A percentile compares a stretch with the other conserved stretches of the same genome.
phyloP scores from a whole-genome alignment of 2,888 invertebrate genomes.

The Archips crataeganus region DNA sequence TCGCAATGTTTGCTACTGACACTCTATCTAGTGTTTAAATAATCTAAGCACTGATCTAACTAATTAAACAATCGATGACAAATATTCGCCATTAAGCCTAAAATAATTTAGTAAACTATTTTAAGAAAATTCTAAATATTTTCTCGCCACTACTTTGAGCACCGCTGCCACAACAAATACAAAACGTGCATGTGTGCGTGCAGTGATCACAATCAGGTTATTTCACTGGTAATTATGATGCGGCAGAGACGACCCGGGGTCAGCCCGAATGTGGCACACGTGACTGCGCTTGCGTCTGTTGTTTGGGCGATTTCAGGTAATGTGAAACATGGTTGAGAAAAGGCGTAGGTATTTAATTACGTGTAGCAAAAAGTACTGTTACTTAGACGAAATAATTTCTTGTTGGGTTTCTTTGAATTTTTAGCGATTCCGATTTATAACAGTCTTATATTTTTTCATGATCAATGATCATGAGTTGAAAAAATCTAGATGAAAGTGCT shows the following conservation, averaged over 20 bases:
- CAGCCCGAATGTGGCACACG: slow-evolving; percentile 74
- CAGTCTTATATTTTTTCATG: no score
- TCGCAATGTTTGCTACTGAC: no score
- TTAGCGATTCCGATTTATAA: no score
- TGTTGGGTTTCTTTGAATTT: not conserved
- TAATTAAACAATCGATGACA: no score
- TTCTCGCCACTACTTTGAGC: slow-evolving; percentile 54
- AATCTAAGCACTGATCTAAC: no score
- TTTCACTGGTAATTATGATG: slow-evolving; percentile 85
- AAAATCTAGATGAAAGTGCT: no score
- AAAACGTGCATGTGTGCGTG: slow-evolving; percentile 74
- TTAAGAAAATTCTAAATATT: not conserved
- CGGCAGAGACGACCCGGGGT: slow-evolving; percentile 80
- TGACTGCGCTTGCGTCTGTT: slow-evolving; percentile 44
- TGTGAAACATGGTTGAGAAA: not conserved
- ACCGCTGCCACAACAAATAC: slow-evolving; percentile 62
- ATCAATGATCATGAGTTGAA: no score
- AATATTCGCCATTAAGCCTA: no score
- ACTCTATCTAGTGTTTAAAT: no score
- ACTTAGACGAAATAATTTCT: not conserved
- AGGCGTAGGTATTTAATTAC: not conserved
- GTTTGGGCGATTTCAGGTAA: slow-evolving; percentile 4
- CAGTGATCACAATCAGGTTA: slow-evolving; percentile 85
- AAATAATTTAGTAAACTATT: not conserved
- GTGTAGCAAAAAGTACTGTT: not conserved